A percentile compares a stretch with the other conserved stretches of the same genome.
These are phyloP conservation scores for Acleris emargana DNA, from an alignment of 2,888 invertebrate genomes.

Conservation along the genomic window DNA sequence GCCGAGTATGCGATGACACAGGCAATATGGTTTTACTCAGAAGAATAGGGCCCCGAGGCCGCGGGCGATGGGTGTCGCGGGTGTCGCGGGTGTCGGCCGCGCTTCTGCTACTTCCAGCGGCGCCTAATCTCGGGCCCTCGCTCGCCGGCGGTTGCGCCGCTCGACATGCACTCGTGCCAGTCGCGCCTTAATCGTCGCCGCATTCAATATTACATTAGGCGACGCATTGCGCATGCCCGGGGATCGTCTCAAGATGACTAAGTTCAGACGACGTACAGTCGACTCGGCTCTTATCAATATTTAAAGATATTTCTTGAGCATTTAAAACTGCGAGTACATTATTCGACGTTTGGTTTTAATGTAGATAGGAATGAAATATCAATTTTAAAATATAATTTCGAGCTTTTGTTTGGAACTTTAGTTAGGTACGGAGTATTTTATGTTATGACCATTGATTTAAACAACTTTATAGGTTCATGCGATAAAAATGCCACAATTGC, in stretches of 20 bases:
- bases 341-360: constrained; percentile 15
- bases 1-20: no score
- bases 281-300: constrained; percentile 34
- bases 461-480: no score
- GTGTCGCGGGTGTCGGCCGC: not conserved
- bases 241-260: constrained; percentile 36
- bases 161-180: constrained; percentile 35
- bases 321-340: constrained; percentile 13
- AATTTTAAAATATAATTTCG: no score
- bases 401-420: not conserved
- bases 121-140: constrained; percentile 30
- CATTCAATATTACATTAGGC: constrained; percentile 37
- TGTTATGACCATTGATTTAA: no score
- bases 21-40: no score
- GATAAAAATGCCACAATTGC: no score
- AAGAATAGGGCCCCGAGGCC: no score
- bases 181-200: constrained; percentile 32
- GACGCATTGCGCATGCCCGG: constrained; percentile 32
- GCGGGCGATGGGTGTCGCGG: no score
- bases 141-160: constrained; percentile 19
- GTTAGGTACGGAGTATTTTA: no score
- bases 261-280: constrained; percentile 32
- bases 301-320: constrained; percentile 17
- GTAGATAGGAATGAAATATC: no score
- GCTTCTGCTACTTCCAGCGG: constrained; percentile 32